phyloP scores from a whole-genome alignment of 2,113 vertebrate species.

The Octodon degus region DNA sequence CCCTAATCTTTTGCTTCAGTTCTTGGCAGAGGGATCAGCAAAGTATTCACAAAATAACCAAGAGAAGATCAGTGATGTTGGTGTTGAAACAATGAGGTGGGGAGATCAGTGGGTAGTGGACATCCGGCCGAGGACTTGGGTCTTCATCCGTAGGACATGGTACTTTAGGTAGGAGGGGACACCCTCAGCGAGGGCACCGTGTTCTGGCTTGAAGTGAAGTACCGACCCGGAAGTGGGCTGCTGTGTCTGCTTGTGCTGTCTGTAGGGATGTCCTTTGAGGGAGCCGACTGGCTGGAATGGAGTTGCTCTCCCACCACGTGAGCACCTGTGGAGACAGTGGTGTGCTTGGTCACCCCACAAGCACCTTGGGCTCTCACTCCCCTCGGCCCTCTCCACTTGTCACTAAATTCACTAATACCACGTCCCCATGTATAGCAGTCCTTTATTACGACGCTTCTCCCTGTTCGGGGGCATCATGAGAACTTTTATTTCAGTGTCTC shows the following conservation, averaged over 20 bases:
- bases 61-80: not conserved
- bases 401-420: not conserved
- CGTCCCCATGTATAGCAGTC: not conserved
- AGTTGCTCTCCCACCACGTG: not conserved
- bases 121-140: not conserved
- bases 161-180: accelerated
- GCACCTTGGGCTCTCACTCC: not conserved
- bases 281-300: not conserved
- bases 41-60: not conserved
- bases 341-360: not conserved
- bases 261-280: not conserved
- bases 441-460: not conserved
- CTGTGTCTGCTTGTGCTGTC: not conserved
- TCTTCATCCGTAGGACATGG: not conserved
- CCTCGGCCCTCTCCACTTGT: not conserved
- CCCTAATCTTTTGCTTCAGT: not conserved
- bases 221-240: not conserved
- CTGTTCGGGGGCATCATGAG: not conserved
- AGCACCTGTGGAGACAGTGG: too few relatives aligned
- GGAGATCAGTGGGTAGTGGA: too few relatives aligned
- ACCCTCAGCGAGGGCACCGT: not conserved
- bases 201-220: not conserved
- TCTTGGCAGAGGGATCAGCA: not conserved
- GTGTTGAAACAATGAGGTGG: not conserved
- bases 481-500: not conserved